These are phyloP conservation scores for Pterocles gutturalis DNA, from an alignment of 2,113 vertebrate genomes.

Conservation along the genomic window DNA sequence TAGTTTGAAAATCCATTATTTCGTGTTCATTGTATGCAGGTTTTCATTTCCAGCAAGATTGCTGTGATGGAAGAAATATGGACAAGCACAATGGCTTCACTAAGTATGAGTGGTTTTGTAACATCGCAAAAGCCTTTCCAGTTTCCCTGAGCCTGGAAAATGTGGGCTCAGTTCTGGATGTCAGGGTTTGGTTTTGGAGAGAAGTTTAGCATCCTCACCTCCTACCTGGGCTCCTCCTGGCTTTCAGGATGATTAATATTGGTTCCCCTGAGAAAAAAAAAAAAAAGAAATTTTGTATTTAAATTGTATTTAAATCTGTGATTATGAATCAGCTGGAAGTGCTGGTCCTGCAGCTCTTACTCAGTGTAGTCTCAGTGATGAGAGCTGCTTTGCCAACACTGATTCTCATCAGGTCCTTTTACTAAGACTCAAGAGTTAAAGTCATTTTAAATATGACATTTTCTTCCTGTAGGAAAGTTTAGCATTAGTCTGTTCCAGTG, in stretches of 20 bases:
- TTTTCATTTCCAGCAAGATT: conserved; percentile 56
- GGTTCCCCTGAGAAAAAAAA: not conserved
- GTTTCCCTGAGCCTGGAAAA: not conserved
- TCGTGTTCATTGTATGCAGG: conserved; percentile 9
- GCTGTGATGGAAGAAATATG: conserved; percentile 3
- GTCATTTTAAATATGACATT: not conserved
- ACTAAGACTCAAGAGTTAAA: not conserved
- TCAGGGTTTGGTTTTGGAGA: not conserved
- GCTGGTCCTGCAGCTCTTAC: not conserved
- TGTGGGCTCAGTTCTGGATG: not conserved
- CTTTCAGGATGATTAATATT: not conserved
- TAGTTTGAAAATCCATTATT: conserved; percentile 63
- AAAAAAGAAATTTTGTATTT: not conserved
- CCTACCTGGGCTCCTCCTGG: not conserved
- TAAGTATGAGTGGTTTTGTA: not conserved
- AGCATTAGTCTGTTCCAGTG: not conserved
- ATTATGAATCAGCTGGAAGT: not conserved
- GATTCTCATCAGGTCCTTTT: not conserved
- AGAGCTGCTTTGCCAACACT: not conserved
- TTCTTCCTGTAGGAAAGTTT: not conserved
- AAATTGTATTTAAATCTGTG: not conserved
- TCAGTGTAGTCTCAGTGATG: not conserved
- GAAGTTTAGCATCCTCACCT: not conserved
- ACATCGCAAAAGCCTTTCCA: not conserved
- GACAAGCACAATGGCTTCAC: conserved; percentile 13